Percentiles rank a stretch among this genome's conserved stretches.
phyloP scores from a whole-genome alignment of 2,888 invertebrate species.

The Orthosia gracilis region DNA sequence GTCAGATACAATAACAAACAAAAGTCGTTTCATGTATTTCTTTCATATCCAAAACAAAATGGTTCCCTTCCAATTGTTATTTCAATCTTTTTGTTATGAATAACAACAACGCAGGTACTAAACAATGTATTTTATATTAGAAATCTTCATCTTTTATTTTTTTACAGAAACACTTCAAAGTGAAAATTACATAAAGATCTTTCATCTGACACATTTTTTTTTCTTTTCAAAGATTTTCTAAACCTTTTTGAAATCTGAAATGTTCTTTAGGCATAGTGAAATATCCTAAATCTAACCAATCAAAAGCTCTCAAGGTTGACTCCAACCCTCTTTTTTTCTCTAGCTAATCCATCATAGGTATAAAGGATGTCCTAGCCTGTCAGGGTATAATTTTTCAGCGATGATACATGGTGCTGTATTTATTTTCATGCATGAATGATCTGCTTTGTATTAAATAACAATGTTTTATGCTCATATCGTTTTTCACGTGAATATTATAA shows the following conservation, averaged over 20 bases:
- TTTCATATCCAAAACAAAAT: slow-evolving; percentile 33
- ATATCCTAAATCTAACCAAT: slow-evolving; percentile 13
- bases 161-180: slow-evolving; percentile 18
- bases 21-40: slow-evolving; percentile 29
- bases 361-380: slow-evolving; percentile 48
- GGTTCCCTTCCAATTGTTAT: slow-evolving; percentile 1
- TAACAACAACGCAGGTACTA: slow-evolving; percentile 2
- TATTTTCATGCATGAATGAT: slow-evolving; percentile 54
- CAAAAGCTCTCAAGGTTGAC: slow-evolving; percentile 25
- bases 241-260: background rate
- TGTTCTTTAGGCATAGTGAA: slow-evolving; percentile 2
- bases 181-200: slow-evolving; percentile 5
- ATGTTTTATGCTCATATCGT: slow-evolving; percentile 20
- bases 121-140: slow-evolving; percentile 10
- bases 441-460: slow-evolving; percentile 49
- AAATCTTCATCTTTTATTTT: background rate
- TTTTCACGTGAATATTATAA: slow-evolving; percentile 2
- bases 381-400: slow-evolving; percentile 56
- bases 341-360: slow-evolving; percentile 56
- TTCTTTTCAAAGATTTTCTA: background rate
- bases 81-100: slow-evolving; percentile 32
- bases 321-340: slow-evolving; percentile 42
- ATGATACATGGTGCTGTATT: slow-evolving; percentile 52
- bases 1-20: slow-evolving; percentile 21
- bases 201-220: slow-evolving; percentile 2